Evolutionary conservation across 2,113 vertebrate genomes (phyloP).

Genomic region (Rhynchomys soricoides): DNA sequence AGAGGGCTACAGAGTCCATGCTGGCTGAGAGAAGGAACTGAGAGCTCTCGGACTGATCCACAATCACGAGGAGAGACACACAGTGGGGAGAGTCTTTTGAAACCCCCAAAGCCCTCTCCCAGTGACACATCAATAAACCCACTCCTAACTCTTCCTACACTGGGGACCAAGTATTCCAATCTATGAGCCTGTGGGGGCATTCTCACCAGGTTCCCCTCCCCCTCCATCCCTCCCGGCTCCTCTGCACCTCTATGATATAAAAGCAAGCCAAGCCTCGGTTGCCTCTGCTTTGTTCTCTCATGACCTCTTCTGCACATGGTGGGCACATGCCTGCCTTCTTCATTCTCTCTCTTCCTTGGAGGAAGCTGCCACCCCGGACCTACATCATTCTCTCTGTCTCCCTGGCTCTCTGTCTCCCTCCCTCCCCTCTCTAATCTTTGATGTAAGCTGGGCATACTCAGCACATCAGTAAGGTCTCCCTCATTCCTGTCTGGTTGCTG

Average conservation of each 20-base stretch:
- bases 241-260: background rate
- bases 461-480: background rate
- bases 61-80: background rate
- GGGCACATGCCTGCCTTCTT: background rate
- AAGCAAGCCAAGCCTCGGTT: background rate
- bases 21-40: background rate
- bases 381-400: background rate
- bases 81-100: background rate
- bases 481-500: background rate
- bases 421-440: background rate
- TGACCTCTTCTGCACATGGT: background rate
- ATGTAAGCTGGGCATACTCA: background rate
- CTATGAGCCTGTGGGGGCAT: background rate
- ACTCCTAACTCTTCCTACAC: background rate
- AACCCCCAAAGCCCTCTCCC: background rate
- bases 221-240: background rate
- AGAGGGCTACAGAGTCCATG: background rate
- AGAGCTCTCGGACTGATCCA: background rate
- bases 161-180: background rate
- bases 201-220: fast-evolving
- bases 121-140: background rate
- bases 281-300: background rate
- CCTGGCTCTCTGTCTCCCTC: fast-evolving
- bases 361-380: background rate
- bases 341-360: background rate